These are phyloP conservation scores for Dendrolimus punctatus DNA, from an alignment of 1,140 invertebrate species.

Conservation along the genomic window DNA sequence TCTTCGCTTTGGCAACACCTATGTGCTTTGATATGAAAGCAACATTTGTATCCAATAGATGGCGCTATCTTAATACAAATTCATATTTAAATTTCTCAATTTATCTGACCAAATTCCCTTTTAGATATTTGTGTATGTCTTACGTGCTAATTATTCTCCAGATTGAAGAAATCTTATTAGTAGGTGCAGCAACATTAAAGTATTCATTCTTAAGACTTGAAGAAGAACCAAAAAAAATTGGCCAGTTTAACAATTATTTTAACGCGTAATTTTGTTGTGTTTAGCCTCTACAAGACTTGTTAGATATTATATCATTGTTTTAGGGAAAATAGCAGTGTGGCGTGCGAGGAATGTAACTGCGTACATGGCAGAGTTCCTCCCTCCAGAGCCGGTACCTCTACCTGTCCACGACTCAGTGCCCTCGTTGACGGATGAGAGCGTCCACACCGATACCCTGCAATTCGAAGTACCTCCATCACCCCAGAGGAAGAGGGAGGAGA, in stretches of 20 bases:
- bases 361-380: slow-evolving; percentile 77
- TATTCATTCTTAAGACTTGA: no score
- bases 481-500: slow-evolving; percentile 42
- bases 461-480: slow-evolving; percentile 37
- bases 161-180: no score
- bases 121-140: no score
- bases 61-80: background rate
- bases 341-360: slow-evolving; percentile 75
- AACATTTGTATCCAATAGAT: background rate
- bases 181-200: no score
- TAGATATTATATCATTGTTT: slow-evolving; percentile 1
- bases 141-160: no score
- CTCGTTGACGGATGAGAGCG: slow-evolving; percentile 42
- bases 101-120: no score
- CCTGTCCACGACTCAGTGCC: slow-evolving; percentile 73
- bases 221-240: no score
- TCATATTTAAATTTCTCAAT: no score
- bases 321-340: slow-evolving; percentile 73
- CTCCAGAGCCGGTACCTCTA: slow-evolving; percentile 76
- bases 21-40: background rate
- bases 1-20: background rate
- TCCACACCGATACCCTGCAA: slow-evolving; percentile 37
- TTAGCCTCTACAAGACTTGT: background rate
- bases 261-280: no score
- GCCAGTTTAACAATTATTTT: no score